Conservation (phyloP, 92 coral and sea anemone genomes). For the Porites evermanni region DNA sequence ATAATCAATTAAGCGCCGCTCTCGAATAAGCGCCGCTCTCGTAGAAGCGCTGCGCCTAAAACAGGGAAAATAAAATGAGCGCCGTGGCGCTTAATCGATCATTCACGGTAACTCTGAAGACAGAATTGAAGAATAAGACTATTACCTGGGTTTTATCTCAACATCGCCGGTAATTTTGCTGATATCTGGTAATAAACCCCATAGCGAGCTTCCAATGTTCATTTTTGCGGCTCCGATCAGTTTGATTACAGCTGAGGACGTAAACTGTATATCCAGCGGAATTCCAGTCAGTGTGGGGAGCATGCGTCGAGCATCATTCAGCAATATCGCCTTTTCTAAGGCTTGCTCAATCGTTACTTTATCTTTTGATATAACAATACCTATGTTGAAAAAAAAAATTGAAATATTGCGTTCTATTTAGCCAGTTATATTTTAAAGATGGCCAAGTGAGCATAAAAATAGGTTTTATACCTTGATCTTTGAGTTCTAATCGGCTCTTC, state of each 20-base stretch:
- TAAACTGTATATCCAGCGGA: conserved; percentile 69
- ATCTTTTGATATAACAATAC: conserved; percentile 63
- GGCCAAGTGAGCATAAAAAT: no score
- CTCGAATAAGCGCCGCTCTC: no score
- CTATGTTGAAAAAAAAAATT: conserved; percentile 18
- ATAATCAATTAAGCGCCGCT: no score
- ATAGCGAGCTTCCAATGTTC: conserved; percentile 55
- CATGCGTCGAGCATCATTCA: conserved; percentile 68
- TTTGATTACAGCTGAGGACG: conserved; percentile 50
- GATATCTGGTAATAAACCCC: conserved; percentile 17
- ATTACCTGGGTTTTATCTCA: conserved; percentile 75
- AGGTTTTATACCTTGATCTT: conserved; percentile 52
- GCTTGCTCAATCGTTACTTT: conserved; percentile 57
- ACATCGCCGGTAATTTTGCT: conserved; percentile 37
- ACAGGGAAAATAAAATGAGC: no score
- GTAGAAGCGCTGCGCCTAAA: no score
- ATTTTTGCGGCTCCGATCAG: conserved; percentile 36
- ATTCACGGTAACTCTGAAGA: background rate
- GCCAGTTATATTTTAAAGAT: no score
- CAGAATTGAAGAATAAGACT: background rate
- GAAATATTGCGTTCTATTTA: no score
- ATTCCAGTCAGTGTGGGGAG: conserved; percentile 89
- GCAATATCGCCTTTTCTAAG: conserved; percentile 72
- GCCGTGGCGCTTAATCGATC: no score
- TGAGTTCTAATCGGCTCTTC: conserved; percentile 48